A percentile compares a stretch with the other conserved stretches of the same genome.
phyloP scores from a whole-genome alignment of 2,888 invertebrate species.

The Tiphia femorata region DNA sequence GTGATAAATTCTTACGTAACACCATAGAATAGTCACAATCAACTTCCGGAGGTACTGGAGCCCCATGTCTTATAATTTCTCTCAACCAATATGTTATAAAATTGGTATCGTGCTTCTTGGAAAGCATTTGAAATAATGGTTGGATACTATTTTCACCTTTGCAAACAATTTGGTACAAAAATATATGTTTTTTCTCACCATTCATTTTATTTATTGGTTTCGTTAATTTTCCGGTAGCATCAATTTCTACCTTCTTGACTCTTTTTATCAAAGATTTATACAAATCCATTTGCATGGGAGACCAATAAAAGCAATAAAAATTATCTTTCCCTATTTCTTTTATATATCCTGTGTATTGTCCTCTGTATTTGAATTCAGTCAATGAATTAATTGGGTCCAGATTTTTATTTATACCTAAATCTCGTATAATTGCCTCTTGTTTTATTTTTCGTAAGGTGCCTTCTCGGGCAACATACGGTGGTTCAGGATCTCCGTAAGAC shows the following conservation, averaged over 20 bases:
- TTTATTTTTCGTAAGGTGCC: too few relatives aligned
- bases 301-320: too few relatives aligned
- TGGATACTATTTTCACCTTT: slow-evolving; percentile 13
- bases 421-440: too few relatives aligned
- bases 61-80: not conserved
- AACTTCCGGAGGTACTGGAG: not conserved
- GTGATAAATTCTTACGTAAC: too few relatives aligned
- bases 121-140: slow-evolving; percentile 22
- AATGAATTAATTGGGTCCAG: too few relatives aligned
- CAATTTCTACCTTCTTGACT: slow-evolving; percentile 21
- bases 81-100: slow-evolving; percentile 4
- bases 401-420: too few relatives aligned
- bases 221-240: slow-evolving; percentile 24
- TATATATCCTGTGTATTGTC: too few relatives aligned
- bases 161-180: slow-evolving; percentile 24
- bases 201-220: slow-evolving; percentile 19
- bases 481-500: too few relatives aligned
- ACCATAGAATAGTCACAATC: slow-evolving; percentile 4
- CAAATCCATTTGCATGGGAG: too few relatives aligned
- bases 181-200: slow-evolving; percentile 20
- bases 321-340: too few relatives aligned
- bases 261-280: slow-evolving; percentile 21
- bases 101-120: not conserved
- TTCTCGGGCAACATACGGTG: too few relatives aligned
- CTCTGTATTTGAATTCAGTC: too few relatives aligned